Base-by-base conservation (phyloP, 2,113 vertebrate genomes). In the Protomyctophum bolini region DNA sequence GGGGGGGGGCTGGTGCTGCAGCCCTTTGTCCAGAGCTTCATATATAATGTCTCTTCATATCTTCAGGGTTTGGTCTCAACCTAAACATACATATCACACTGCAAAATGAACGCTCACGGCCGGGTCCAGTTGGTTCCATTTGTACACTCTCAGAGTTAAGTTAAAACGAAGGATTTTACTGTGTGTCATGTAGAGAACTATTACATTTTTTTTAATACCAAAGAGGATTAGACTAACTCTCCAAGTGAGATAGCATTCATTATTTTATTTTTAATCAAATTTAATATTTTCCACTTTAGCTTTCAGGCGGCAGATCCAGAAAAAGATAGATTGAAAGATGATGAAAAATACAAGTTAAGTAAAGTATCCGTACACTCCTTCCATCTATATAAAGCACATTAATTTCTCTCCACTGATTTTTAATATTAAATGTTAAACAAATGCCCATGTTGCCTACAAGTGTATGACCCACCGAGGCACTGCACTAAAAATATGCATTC, bases 401-500 rank as follows among this genome's bases (percentile, higher is more conserved):
- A 45, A 81, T 85, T 79, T 81, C 63, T 73, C 57, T 75, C 55
- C 88, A 66, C 65, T 87, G 72, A 67, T 84, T 70, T 70, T 81
- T 87, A 81, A 71, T 33, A 76, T 84, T 79, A 85, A 68, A 78
- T 67, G 81, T 73, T 72, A 68, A 83, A 85, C 58, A 84, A 85
- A 82, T 74, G 85, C 73, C 79, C 58, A 52, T 49, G 70, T 80
- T 77, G 62, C 68, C 73, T 60, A 63, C 33, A 41, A 41, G 33
- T 41, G 33, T 56, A 55, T 65, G 41, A 80, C 72, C 75, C 41
- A 3, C 57, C 67, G 67, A 69, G 76, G 41, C 62, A 58, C 56
- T 71, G 79, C 73, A 73, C 84, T 86, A 70, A 78, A 84, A 77
- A 79, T 73, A 72, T 85, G 77, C 84, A 77, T 75, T 89, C 75